Evolutionary conservation across 2,797 vertebrate species (phyloP), one percentile per base, ranked within the genome.

Genomic region (Leucoraja ocellata): DNA sequence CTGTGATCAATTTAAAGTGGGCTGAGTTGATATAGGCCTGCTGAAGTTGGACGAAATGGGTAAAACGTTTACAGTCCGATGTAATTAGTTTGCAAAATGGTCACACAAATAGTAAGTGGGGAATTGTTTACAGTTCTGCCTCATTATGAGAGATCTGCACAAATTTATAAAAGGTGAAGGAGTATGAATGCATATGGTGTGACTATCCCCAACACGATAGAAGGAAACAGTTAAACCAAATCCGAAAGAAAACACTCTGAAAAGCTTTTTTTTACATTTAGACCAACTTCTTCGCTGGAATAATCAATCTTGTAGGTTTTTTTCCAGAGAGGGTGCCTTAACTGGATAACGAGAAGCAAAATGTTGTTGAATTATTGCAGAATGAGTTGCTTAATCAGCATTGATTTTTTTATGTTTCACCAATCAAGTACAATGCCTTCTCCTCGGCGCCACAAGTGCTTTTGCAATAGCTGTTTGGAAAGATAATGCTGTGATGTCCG

Each of bases 381-480:
- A 88, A 14, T 36, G 77, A 36, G 32, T 78, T 36, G 32, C 36
- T 78, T 78, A 78, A 78, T 36, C 32, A 36, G 28, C 11, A n/a
- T 68, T 88, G 63, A 0, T n/a, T 36, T 86, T 88, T 68, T 54
- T 54, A 18, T 88, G 10, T 88, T 68, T 88, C 9, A 36, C 61
- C 63, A 32, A 68, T 32, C 16, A 18, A 68, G 63, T 8, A 9
- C 13, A 46, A 32, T 32, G 2, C 16, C 21, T 13, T n/a, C 8
- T 28, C 11, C 23, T 88, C 61, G 36, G 61, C 7, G 36, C n/a
- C 14, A 68, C 16, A 63, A 36, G 5, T 18, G 14, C 84, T 32
- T 88, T 68, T 88, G 84, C 63, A 88, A 65, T 88, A 32, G n/a
- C 84, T 88, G 84, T 36, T 65, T 36, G 39, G 61, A 65, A 28